phyloP scores from a whole-genome alignment of 2,888 invertebrate species.

The Exephanes ischioxanthus region DNA sequence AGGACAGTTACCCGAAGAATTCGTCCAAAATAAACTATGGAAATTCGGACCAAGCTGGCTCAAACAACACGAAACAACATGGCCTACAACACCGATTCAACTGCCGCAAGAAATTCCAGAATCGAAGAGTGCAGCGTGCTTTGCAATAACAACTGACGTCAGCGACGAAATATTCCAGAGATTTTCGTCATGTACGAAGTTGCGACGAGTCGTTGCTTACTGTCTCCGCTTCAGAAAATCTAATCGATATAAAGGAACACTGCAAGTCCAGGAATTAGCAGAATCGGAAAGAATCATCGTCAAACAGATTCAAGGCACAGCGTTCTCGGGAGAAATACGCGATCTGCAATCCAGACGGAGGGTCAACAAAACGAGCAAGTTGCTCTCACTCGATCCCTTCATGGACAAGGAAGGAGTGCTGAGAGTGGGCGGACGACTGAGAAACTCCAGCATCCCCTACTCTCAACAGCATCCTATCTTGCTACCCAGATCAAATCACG shows the following conservation, averaged over 20 bases:
- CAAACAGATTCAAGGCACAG: neutral
- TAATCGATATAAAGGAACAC: neutral
- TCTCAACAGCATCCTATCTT: constrained; percentile 53
- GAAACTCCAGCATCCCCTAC: constrained; percentile 27
- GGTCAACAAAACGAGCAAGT: constrained; percentile 57
- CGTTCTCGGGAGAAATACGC: constrained; percentile 26
- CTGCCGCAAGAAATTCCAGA: constrained; percentile 31
- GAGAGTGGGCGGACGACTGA: constrained; percentile 57
- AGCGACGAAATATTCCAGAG: constrained; percentile 2
- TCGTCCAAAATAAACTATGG: constrained; percentile 48
- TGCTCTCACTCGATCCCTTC: constrained; percentile 58
- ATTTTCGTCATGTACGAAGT: constrained; percentile 44
- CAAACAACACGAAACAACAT: neutral
- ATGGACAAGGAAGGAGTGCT: constrained; percentile 52
- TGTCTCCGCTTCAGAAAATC: constrained; percentile 42
- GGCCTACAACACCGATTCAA: constrained; percentile 11
- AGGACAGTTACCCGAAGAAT: constrained; percentile 40
- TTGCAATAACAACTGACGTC: neutral
- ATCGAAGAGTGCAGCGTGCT: neutral
- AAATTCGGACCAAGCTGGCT: constrained; percentile 64
- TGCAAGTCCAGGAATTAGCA: constrained; percentile 6
- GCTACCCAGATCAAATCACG: constrained; percentile 47
- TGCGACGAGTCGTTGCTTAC: constrained; percentile 55
- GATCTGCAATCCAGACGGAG: neutral
- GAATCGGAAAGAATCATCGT: constrained; percentile 13